Evolutionary conservation across 1,140 invertebrate genomes (phyloP).

Genomic region (Drosophila ogumai): DNA sequence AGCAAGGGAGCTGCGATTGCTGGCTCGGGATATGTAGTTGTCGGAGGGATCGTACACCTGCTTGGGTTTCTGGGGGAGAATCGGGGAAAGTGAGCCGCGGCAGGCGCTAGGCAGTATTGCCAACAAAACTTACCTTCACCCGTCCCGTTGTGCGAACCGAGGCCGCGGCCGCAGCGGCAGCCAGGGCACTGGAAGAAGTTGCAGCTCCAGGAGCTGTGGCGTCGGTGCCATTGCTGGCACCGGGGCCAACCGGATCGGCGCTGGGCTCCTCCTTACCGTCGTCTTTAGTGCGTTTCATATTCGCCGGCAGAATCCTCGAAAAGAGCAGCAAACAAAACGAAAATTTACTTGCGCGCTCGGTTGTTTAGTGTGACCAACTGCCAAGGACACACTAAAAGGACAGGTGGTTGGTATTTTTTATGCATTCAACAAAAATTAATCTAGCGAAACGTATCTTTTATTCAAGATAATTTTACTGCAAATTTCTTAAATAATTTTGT

Average conservation of each 20-base stretch:
- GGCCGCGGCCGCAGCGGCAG: constrained; percentile 12
- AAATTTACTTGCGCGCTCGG: constrained; percentile 41
- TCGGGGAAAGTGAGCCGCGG: background rate
- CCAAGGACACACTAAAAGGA: background rate
- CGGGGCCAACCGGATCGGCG: constrained; percentile 7
- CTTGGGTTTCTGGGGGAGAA: constrained; percentile 84
- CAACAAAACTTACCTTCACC: constrained; percentile 62
- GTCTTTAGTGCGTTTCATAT: constrained; percentile 62
- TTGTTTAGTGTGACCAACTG: constrained; percentile 23
- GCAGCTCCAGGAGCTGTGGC: constrained; percentile 5
- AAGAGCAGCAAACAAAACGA: constrained; percentile 33
- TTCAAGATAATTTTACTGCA: background rate
- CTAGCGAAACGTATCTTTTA: background rate
- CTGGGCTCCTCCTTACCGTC: constrained; percentile 49
- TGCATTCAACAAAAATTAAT: background rate
- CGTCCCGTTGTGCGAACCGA: constrained; percentile 77
- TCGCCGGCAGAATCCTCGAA: constrained; percentile 6
- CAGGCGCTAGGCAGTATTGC: background rate
- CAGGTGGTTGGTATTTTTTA: background rate
- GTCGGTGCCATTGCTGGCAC: constrained; percentile 48
- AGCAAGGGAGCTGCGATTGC: constrained; percentile 9
- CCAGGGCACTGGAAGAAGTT: background rate
- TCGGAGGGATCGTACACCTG: constrained; percentile 91
- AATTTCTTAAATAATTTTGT: background rate
- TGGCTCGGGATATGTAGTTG: constrained; percentile 87